Evolutionary conservation across 1,140 invertebrate species (phyloP), one percentile per base, ranked within the genome.

Genomic region (Cardiocondyla obscurior): DNA sequence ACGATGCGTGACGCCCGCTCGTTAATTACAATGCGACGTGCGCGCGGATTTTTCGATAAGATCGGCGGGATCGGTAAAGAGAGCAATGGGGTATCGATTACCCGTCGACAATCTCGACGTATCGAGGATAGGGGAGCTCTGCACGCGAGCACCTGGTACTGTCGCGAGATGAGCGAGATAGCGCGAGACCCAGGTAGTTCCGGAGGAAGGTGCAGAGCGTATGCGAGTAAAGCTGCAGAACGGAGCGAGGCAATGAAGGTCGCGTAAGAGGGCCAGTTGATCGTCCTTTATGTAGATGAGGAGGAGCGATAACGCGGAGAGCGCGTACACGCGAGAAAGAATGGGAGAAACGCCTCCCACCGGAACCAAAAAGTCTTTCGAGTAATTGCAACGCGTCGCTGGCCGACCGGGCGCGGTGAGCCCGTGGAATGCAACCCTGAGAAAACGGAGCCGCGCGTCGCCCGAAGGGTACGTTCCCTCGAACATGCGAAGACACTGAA

Each of bases 231-330:
- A 14, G 30, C 22, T 70, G 49, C 49, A 70, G 30, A 12, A 49
- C 44, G 44, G 12, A n/a, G 73, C 5, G 28, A n/a, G 46, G 55
- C 36, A 81, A 62, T 39, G 67, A 82, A 62, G 60, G 65, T 72
- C 46, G 36, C 65, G 44, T 64, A 82, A 85, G 77, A 74, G 42
- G 42, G 22, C 55, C 69, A 46, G 69, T 82, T 82, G 79, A 82
- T 84, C 77, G 65, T 62, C 39, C 65, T 81, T 84, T 84, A 83
- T 83, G 82, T 55, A 83, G 77, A 83, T 83, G 74, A 83, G 44
- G 67, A 62, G 44, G 39, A 49, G 49, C 74, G 58, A 69, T 76
- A 81, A 83, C 74, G 28, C 44, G 58, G 28, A 77, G 73, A 79
- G 74, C 25, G 42, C 36, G 42, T 58, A 64, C 62, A 77, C 30